Evolutionary conservation across 2,113 vertebrate genomes (phyloP).

Genomic region (Porphyrio hochstetteri): DNA sequence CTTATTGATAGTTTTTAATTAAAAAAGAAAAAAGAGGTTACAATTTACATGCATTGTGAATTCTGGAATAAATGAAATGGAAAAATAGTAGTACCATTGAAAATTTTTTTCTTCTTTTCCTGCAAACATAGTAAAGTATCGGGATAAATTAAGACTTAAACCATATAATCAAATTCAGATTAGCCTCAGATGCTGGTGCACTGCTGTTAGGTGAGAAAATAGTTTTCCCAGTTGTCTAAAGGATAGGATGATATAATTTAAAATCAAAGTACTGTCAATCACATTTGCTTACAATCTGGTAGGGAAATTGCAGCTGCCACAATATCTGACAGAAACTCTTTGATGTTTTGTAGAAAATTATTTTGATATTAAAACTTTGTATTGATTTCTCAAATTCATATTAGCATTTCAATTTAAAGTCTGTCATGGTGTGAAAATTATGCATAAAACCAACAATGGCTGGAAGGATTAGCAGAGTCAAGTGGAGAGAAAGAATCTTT

Average conservation of each 20-base stretch:
- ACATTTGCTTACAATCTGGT: neutral
- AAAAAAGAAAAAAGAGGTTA: neutral
- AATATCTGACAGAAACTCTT: neutral
- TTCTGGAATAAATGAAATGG: neutral
- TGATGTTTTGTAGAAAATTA: neutral
- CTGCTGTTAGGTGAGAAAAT: neutral
- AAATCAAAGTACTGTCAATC: neutral
- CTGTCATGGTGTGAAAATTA: neutral
- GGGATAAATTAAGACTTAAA: neutral
- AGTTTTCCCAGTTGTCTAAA: neutral
- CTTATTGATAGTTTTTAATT: neutral
- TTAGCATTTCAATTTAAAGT: neutral
- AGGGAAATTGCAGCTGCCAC: neutral
- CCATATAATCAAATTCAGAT: neutral
- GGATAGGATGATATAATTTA: neutral
- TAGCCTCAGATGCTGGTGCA: neutral
- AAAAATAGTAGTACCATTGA: neutral
- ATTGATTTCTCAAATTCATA: neutral
- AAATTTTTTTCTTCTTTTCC: neutral
- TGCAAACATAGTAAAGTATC: neutral
- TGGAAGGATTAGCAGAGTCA: conserved; percentile 14
- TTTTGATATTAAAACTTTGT: neutral
- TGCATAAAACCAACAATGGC: neutral
- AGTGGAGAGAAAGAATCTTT: neutral
- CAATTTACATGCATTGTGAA: neutral